Evolutionary conservation across 2,888 invertebrate species (phyloP).

Genomic region (Leucophenga montana): DNA sequence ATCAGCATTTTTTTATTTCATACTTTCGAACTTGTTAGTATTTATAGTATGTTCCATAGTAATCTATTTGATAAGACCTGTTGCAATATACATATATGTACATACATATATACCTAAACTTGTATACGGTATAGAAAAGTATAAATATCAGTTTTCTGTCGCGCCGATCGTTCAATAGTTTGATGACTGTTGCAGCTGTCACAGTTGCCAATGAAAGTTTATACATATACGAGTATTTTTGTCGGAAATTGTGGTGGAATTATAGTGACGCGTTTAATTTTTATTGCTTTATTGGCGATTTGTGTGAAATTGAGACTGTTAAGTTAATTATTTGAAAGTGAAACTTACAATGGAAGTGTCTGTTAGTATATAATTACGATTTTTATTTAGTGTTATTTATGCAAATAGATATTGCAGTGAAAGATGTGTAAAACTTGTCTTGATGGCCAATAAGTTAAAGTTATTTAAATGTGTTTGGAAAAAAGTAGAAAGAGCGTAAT

Average conservation of each 20-base stretch:
- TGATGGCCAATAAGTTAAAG: too few relatives aligned
- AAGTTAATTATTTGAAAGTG: not conserved
- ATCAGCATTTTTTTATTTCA: too few relatives aligned
- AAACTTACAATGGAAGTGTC: not conserved
- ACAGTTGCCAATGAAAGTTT: slow-evolving; percentile 21
- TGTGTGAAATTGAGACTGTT: not conserved
- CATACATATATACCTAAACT: slow-evolving; percentile 30
- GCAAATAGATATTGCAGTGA: too few relatives aligned
- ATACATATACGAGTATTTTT: slow-evolving; percentile 4
- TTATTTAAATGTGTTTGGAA: too few relatives aligned
- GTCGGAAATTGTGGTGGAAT: not conserved
- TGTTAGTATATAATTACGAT: not conserved
- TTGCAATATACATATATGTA: slow-evolving; percentile 7
- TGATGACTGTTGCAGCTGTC: slow-evolving; percentile 36
- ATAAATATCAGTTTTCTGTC: slow-evolving; percentile 52
- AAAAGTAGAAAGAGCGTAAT: too few relatives aligned
- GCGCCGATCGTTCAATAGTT: slow-evolving; percentile 53
- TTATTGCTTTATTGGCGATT: slow-evolving; percentile 15
- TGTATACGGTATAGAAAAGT: slow-evolving; percentile 37
- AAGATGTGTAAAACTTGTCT: too few relatives aligned
- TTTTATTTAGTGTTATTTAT: not conserved
- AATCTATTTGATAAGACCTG: not conserved
- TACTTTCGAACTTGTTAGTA: too few relatives aligned
- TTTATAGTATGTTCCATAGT: not conserved
- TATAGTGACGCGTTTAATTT: not conserved